Conservation (phyloP, 1,140 invertebrate genomes). For the Tetragnatha versicolor region DNA sequence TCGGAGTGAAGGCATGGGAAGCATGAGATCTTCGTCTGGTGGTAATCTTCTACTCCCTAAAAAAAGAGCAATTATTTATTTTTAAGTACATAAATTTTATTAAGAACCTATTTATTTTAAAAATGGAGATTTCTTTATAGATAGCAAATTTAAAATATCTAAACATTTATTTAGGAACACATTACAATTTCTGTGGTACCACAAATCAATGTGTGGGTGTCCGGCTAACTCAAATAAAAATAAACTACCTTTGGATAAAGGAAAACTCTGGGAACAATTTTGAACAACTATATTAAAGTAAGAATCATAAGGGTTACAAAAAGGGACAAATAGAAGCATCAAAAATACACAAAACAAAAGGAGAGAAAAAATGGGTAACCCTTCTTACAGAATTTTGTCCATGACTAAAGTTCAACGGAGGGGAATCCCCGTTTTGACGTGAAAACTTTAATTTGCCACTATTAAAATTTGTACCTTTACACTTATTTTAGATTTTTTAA, state of each 20-base stretch:
- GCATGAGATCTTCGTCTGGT: neutral
- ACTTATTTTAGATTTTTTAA: neutral
- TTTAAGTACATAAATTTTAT: neutral
- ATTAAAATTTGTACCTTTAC: neutral
- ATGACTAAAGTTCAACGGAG: no score
- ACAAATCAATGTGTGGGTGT: neutral
- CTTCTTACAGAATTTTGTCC: no score
- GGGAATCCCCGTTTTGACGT: no score
- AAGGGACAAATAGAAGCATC: neutral
- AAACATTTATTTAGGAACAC: neutral
- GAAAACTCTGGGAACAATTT: neutral
- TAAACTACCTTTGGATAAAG: neutral
- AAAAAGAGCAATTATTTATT: neutral
- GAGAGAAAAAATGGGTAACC: neutral
- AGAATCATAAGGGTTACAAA: neutral
- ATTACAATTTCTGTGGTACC: neutral
- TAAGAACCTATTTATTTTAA: neutral
- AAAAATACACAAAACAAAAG: neutral
- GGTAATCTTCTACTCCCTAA: neutral
- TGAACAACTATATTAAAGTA: neutral
- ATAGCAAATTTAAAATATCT: neutral
- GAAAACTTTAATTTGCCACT: neutral
- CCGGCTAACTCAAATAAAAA: neutral
- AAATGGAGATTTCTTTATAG: neutral
- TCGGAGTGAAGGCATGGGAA: constrained; percentile 24